A percentile compares a stretch with the other conserved stretches of the same genome.
phyloP scores from a whole-genome alignment of 1,140 invertebrate genomes.

The Calephelis nemesis region DNA sequence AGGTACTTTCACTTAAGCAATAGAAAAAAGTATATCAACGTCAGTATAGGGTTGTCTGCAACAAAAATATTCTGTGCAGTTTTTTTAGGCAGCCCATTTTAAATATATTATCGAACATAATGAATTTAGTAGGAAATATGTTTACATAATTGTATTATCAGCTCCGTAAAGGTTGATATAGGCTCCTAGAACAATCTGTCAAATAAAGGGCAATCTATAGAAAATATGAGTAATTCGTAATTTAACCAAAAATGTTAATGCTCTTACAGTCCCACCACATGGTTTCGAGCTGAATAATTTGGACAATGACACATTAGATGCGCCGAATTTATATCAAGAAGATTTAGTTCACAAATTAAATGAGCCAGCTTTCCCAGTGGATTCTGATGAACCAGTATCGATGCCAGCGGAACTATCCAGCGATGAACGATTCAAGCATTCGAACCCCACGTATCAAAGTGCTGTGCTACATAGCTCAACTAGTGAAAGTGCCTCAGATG shows the following conservation, averaged over 20 bases:
- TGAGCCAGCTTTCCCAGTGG: slow-evolving; percentile 55
- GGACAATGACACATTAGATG: slow-evolving; percentile 81
- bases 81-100: too few relatives aligned
- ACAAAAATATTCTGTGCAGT: too few relatives aligned
- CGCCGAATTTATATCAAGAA: slow-evolving; percentile 79
- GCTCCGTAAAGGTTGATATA: too few relatives aligned
- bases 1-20: too few relatives aligned
- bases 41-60: too few relatives aligned
- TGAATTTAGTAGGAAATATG: too few relatives aligned
- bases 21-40: too few relatives aligned
- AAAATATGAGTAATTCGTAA: too few relatives aligned
- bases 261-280: slow-evolving; percentile 79
- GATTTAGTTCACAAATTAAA: slow-evolving; percentile 50
- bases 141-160: too few relatives aligned
- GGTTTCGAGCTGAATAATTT: slow-evolving; percentile 82
- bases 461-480: slow-evolving; percentile 81
- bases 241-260: background rate
- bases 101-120: too few relatives aligned
- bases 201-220: too few relatives aligned
- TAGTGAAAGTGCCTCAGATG: slow-evolving; percentile 51
- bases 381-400: slow-evolving; percentile 74
- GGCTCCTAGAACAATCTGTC: too few relatives aligned
- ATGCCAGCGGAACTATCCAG: slow-evolving; percentile 73
- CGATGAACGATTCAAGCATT: slow-evolving; percentile 83
- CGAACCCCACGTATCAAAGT: slow-evolving; percentile 87